phyloP scores from a whole-genome alignment of 2,113 vertebrate genomes.

The Pungitius pungitius region DNA sequence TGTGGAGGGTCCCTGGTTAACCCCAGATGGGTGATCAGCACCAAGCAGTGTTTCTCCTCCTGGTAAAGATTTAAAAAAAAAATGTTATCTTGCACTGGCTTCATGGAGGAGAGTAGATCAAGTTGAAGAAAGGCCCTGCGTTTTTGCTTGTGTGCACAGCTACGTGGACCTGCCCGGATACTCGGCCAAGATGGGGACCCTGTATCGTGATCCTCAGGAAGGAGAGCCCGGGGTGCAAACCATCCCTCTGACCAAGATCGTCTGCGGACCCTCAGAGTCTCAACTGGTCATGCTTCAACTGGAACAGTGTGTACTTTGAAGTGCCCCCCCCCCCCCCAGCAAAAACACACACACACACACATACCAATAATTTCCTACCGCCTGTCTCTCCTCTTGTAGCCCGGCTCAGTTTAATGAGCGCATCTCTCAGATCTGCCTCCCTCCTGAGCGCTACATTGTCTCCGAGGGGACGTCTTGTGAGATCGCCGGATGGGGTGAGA shows the following conservation, averaged over 20 bases:
- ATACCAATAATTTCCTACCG: conserved; percentile 1
- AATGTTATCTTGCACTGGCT: too few species aligned
- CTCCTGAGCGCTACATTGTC: conserved; percentile 89
- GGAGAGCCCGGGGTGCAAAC: conserved; percentile 84
- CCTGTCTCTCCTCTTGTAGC: conserved; percentile 71
- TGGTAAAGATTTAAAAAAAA: conserved; percentile 88
- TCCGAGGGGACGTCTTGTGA: conserved; percentile 86
- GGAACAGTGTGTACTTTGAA: conserved; percentile 77
- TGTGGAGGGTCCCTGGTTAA: conserved; percentile 94
- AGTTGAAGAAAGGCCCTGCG: background rate
- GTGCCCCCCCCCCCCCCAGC: background rate
- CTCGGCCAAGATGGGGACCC: conserved; percentile 88
- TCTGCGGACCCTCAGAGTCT: conserved; percentile 91
- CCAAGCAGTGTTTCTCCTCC: conserved; percentile 94
- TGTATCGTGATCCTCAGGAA: conserved; percentile 85
- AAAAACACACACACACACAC: background rate
- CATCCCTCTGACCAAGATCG: conserved; percentile 84
- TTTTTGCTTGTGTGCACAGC: conserved; percentile 68
- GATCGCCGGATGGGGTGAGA: conserved; percentile 95
- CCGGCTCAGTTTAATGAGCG: conserved; percentile 85
- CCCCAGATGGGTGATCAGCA: conserved; percentile 94
- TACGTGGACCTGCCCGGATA: conserved; percentile 87
- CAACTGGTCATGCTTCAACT: conserved; percentile 94
- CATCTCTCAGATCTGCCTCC: conserved; percentile 93
- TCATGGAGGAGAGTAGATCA: background rate